phyloP scores from a whole-genome alignment of 2,888 invertebrate species.

The Hipparchia sbordonii region DNA sequence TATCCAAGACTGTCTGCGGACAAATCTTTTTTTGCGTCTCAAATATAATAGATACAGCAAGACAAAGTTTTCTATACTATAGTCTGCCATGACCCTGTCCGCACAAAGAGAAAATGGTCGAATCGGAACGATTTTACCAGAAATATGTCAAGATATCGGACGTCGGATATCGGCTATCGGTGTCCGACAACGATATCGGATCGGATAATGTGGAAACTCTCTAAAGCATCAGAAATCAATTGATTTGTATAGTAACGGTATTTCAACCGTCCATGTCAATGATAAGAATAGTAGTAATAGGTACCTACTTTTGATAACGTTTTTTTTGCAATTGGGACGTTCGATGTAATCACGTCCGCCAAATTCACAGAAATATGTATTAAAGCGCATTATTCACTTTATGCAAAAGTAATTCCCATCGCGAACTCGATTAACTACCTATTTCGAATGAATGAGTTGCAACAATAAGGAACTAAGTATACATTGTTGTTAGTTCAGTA shows the following conservation, averaged over 20 bases:
- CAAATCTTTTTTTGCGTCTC: no score
- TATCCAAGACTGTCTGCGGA: no score
- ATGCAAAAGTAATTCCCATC: background rate
- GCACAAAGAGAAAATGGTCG: no score
- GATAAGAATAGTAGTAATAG: constrained; percentile 12
- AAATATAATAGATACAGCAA: no score
- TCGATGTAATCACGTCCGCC: constrained; percentile 25
- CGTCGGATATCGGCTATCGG: no score
- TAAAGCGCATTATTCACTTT: constrained; percentile 7
- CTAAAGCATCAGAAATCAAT: background rate
- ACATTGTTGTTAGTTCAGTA: background rate
- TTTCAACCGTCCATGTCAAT: constrained; percentile 17
- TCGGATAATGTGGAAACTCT: no score
- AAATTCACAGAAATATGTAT: constrained; percentile 23
- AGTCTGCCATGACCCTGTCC: no score
- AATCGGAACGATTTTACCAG: no score
- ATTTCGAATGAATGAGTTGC: constrained; percentile 1
- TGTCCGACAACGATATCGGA: no score
- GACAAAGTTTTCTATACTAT: no score
- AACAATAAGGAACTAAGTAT: background rate
- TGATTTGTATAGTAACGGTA: constrained; percentile 13
- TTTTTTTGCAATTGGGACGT: background rate
- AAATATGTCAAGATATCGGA: no score
- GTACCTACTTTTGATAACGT: background rate
- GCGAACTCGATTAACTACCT: background rate